A percentile compares a stretch with the other conserved stretches of the same genome.
Evolutionary conservation across 2,113 vertebrate genomes (phyloP).

Genomic region (Columba livia): DNA sequence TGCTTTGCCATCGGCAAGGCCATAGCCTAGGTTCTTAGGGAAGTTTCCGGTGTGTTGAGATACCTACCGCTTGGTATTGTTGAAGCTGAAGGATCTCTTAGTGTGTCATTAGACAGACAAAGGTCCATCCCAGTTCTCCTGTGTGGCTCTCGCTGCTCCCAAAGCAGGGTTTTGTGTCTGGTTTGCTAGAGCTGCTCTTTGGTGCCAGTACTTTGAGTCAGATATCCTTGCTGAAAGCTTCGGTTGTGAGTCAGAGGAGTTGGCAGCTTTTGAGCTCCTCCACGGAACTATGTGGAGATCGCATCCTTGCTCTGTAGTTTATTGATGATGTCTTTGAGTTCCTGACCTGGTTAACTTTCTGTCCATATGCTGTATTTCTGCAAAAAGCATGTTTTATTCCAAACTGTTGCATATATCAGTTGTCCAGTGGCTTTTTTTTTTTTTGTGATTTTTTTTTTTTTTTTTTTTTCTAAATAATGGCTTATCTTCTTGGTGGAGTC

Average conservation of each 20-base stretch:
- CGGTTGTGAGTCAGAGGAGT: background rate
- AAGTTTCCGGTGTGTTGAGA: background rate
- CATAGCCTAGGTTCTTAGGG: background rate
- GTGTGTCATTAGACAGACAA: fast-evolving
- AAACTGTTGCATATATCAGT: background rate
- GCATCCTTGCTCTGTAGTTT: background rate
- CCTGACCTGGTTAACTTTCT: background rate
- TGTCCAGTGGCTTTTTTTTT: background rate
- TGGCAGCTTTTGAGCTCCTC: background rate
- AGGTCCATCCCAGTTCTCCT: background rate
- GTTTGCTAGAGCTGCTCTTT: background rate
- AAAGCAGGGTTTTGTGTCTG: background rate
- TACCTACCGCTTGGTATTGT: fast-evolving
- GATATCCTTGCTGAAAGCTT: background rate
- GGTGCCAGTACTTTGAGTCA: background rate
- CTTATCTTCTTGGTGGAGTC: background rate
- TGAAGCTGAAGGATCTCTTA: background rate
- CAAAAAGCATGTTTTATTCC: background rate
- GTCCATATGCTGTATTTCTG: background rate
- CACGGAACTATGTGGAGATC: background rate
- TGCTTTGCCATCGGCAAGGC: background rate
- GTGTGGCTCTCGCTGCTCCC: fast-evolving
- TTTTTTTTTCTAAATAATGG: background rate
- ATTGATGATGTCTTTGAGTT: background rate
- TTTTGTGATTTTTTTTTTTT: too few species aligned